Percentiles rank a stretch among this genome's conserved stretches.
These are phyloP conservation scores for Campylomormyrus numenius DNA, from an alignment of 2,113 vertebrate genomes.

Conservation along the genomic window DNA sequence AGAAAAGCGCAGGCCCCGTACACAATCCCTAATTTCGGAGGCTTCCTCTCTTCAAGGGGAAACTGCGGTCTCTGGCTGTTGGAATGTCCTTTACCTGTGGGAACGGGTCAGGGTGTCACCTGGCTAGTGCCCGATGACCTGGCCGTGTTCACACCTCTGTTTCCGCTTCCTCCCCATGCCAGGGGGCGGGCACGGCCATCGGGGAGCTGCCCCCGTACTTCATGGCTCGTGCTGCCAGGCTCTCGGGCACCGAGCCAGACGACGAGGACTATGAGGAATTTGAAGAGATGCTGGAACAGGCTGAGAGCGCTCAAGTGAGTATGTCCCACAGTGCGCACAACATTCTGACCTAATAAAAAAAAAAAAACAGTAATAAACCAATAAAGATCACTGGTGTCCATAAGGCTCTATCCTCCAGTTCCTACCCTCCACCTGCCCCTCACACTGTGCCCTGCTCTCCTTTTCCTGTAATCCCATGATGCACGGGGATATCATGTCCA, in stretches of 20 bases:
- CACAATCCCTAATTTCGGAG: neutral
- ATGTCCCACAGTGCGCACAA: neutral
- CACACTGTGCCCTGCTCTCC: neutral
- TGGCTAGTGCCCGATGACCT: neutral
- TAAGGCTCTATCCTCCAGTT: neutral
- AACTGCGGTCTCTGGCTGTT: neutral
- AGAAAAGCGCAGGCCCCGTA: neutral
- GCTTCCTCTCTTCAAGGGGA: neutral
- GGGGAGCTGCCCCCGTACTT: constrained; percentile 96
- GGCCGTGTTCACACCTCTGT: constrained; percentile 17
- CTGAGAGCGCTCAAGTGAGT: constrained; percentile 76
- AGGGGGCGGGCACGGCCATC: constrained; percentile 96
- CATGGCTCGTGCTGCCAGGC: constrained; percentile 91
- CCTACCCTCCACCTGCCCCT: neutral
- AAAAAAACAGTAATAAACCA: neutral
- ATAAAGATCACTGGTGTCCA: neutral
- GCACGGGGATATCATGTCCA: neutral
- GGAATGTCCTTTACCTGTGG: neutral
- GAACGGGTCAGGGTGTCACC: neutral
- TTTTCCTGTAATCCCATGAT: neutral
- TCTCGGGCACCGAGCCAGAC: constrained; percentile 84
- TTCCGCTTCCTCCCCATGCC: neutral
- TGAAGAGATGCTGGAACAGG: constrained; percentile 82
- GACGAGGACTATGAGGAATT: constrained; percentile 91
- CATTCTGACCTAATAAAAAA: neutral